phyloP scores from a whole-genome alignment of 2,888 invertebrate species.

The Troglohyphantes excavatus region DNA sequence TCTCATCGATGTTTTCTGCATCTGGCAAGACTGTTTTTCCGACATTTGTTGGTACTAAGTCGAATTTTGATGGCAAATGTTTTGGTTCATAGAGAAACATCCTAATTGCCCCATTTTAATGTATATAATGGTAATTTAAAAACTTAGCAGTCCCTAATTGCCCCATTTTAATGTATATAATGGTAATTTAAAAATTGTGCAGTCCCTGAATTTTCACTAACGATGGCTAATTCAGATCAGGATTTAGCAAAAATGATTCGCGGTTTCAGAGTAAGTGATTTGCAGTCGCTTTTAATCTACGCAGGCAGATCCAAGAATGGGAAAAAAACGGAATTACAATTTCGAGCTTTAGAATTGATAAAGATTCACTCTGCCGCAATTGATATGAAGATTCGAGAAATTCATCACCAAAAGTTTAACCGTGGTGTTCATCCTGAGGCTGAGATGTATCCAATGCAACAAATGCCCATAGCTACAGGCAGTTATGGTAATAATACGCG shows the following conservation, averaged over 20 bases:
- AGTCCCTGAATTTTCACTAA: neutral
- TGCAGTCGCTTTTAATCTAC: slow-evolving; percentile 91
- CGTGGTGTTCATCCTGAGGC: slow-evolving; percentile 3
- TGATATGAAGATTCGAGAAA: slow-evolving; percentile 87
- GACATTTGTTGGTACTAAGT: neutral
- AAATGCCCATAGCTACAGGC: too few species aligned
- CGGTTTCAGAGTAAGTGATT: slow-evolving; percentile 91
- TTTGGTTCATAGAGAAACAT: too few species aligned
- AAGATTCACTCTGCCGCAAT: slow-evolving; percentile 87
- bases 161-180: too few species aligned
- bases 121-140: too few species aligned
- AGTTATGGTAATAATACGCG: neutral
- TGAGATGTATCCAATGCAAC: slow-evolving; percentile 38
- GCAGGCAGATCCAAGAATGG: slow-evolving; percentile 91
- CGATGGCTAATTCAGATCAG: slow-evolving; percentile 59
- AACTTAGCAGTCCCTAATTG: too few species aligned
- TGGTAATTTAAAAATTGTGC: neutral
- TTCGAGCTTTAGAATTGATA: slow-evolving; percentile 88
- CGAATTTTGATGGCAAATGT: too few species aligned
- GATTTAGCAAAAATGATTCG: slow-evolving; percentile 84
- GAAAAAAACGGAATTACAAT: slow-evolving; percentile 90
- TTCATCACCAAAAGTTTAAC: slow-evolving; percentile 84
- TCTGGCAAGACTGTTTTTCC: neutral
- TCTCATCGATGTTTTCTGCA: neutral
- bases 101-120: too few species aligned